Percentiles rank a stretch among this genome's conserved stretches.
These are phyloP conservation scores for Alosa alosa DNA, from an alignment of 2,113 vertebrate species.

Conservation along the genomic window DNA sequence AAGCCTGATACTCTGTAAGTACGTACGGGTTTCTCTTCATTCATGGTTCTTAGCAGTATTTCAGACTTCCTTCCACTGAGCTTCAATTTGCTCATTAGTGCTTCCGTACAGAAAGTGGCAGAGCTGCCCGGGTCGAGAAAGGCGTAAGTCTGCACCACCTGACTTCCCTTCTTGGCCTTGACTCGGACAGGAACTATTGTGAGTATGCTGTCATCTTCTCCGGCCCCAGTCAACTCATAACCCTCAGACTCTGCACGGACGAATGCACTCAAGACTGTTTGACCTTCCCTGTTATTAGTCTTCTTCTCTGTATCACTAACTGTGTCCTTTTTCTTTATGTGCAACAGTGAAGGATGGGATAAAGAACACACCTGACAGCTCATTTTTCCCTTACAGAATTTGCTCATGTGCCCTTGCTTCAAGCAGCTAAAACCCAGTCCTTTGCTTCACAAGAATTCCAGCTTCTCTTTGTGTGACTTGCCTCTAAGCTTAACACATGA, in stretches of 20 bases:
- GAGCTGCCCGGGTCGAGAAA: no score
- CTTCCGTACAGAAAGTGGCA: no score
- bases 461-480: not conserved
- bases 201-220: not conserved
- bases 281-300: not conserved
- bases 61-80: no score
- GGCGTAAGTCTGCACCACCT: no score
- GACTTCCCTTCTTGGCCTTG: constrained; percentile 1
- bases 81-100: no score
- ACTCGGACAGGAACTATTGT: not conserved
- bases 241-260: not conserved
- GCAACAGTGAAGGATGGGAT: not conserved
- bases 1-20: no score
- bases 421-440: not conserved
- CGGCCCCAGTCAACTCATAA: constrained; percentile 16
- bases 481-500: not conserved
- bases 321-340: constrained; percentile 3
- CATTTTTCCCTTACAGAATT: not conserved
- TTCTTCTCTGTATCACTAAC: not conserved
- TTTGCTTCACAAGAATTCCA: not conserved
- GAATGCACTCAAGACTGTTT: constrained; percentile 1
- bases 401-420: not conserved
- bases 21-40: no score
- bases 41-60: no score
- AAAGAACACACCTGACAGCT: not conserved